Percentiles rank a stretch among this genome's conserved stretches.
Evolutionary conservation across 2,797 vertebrate species (phyloP).

Genomic region (Anguilla pacifica): DNA sequence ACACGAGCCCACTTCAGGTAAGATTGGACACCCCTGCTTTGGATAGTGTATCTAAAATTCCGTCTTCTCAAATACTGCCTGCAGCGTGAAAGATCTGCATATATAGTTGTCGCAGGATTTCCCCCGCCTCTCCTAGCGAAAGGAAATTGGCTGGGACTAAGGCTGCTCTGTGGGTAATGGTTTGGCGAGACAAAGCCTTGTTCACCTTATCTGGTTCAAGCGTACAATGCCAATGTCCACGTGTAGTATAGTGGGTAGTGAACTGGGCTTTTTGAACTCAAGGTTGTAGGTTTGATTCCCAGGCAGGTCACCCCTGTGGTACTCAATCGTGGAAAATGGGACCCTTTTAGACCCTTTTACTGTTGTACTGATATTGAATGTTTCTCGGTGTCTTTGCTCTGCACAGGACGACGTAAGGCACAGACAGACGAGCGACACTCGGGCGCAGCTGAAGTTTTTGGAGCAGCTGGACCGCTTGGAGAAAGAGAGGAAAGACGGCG

Average conservation of each 20-base stretch:
- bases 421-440: conserved; percentile 76
- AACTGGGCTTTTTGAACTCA: no score
- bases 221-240: not conserved
- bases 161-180: no score
- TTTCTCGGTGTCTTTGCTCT: not conserved
- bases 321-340: not conserved
- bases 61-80: not conserved
- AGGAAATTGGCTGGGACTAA: no score
- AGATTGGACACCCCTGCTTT: not conserved
- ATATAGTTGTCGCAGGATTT: no score
- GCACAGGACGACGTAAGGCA: conserved; percentile 77
- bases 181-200: no score
- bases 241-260: not conserved
- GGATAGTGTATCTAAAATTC: not conserved
- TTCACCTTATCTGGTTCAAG: not conserved
- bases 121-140: no score
- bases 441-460: conserved; percentile 87
- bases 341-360: not conserved
- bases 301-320: no score
- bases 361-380: not conserved
- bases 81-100: not conserved
- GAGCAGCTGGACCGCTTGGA: conserved; percentile 87
- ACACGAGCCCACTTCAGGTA: not conserved
- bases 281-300: no score
- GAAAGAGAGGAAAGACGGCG: conserved; percentile 84